Evolutionary conservation across 2,113 vertebrate genomes (phyloP), one percentile per base, ranked within the genome.

Genomic region (Apodemus speciosus): DNA sequence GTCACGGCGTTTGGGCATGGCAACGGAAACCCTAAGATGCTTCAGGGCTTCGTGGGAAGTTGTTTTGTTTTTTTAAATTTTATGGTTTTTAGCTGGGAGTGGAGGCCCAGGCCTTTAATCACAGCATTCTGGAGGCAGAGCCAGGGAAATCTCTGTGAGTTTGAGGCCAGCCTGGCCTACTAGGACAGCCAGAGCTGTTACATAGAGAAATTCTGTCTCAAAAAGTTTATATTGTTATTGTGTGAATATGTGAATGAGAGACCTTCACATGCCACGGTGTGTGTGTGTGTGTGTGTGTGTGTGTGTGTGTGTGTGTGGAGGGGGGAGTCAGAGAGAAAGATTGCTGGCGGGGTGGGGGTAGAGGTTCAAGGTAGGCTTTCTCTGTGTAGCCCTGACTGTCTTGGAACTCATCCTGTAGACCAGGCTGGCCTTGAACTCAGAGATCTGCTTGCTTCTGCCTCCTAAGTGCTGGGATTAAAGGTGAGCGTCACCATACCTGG

Each of bases 401-500:
- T 9, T n/a, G 32, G 32, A 56, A 56, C 49, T n/a, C 9, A 53
- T 32, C 20, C 75, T 77, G 8, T 30, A 77, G 75, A 53, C 49
- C 49, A 79, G 32, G 18, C 9, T 53, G 32, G 32, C 18, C 32
- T 53, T 10, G 4, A 35, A 53, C 49, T 53, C 76, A 56, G 20
- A 79, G 76, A n/a, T 56, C 51, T 1, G 6, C 10, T 20, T 13
- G 32, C 51, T 23, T 56, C 76, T 79, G 32, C 35, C 49, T 56
- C 76, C 49, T 5, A 56, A 56, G 51, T 56, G 32, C 49, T 79
- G 9, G 5, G 9, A 56, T 56, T 79, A 53, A 79, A n/a, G 49
- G 9, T 0, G 4, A 51, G 16, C 0, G 10, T 9, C 4, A 21
- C 32, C 20, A 53, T 9, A n/a, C 49, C 49, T 6, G 32, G 51